Conservation (phyloP, 2,797 vertebrate genomes). For the Rhadinocentrus ornatus region DNA sequence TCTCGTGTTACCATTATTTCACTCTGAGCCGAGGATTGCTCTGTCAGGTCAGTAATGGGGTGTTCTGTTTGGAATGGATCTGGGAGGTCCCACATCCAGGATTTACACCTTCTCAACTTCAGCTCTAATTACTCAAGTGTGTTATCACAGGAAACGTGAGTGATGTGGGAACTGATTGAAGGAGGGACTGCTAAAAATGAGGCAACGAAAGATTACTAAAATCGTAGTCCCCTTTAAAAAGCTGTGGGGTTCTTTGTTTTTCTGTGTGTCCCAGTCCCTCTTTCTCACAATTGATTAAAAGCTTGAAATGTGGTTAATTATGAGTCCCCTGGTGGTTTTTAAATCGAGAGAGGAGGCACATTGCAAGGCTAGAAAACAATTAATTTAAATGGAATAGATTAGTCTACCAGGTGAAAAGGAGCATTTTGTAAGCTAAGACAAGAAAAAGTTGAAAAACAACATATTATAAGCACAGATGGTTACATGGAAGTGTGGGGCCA, state of each 20-base stretch:
- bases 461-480: not conserved
- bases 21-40: constrained; percentile 38
- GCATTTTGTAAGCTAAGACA: not conserved
- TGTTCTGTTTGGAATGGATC: constrained; percentile 56
- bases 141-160: constrained; percentile 54
- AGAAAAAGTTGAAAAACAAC: not conserved
- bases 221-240: constrained; percentile 19
- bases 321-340: not conserved
- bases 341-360: not conserved
- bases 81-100: constrained; percentile 44
- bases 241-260: constrained; percentile 29
- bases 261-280: constrained; percentile 1
- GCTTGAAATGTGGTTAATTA: constrained; percentile 14
- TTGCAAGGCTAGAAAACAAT: not conserved
- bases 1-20: constrained; percentile 61
- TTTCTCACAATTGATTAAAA: constrained; percentile 15
- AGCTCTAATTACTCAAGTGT: constrained; percentile 55
- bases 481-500: not conserved
- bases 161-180: constrained; percentile 34
- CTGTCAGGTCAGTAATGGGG: constrained; percentile 36
- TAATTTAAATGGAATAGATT: not conserved
- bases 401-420: not conserved
- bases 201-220: constrained; percentile 23
- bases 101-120: constrained; percentile 67
- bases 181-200: constrained; percentile 39